Evolutionary conservation across 2,797 vertebrate genomes (phyloP), one percentile per base, ranked within the genome.

Genomic region (Crax fasciolata): DNA sequence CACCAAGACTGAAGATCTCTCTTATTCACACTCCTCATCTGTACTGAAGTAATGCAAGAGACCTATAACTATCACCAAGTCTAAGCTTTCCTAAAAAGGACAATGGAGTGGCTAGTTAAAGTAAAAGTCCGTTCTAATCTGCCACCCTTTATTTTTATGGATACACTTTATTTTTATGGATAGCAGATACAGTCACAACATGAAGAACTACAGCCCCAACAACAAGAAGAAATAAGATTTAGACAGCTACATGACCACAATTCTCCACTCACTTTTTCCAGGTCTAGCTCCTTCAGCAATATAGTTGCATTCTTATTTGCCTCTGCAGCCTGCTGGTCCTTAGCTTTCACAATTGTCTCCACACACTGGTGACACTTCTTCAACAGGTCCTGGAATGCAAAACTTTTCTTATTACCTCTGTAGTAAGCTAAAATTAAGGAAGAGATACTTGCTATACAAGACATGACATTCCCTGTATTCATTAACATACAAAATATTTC

Each of bases 321-420:
- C 97, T 99, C 99, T 51, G 99, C 99, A 90, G 99, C 99, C 98
- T 99, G 99, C 97, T 99, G 99, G 97, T 99, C 99, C 98, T 99
- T 99, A 98, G 99, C 99, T 98, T 99, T 99, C 96, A 99, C 99
- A 91, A 99, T 99, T 12, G 99, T 99, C 98, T 99, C 99, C 99
- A 99, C 99, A 97, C 99, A 99, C 78, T 99, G 99, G 97, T 99
- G 99, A 97, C 99, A 99, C 97, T 99, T 99, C 97, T 99, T 99
- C 94, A 99, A 97, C 91, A 99, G 97, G 97, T 99, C 99, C 99
- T 99, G 94, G 11, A 97, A 94, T 51, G 65, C 44, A 92, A 79
- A 79, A 95, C 5, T 72, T 93, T 66, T 92, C 67, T 96, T 89
- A 94, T 5, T 82, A 68, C 18, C 61, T 49, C 44, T 0, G 0